These are phyloP conservation scores for Phaenicophaeus curvirostris DNA, from an alignment of 2,797 vertebrate genomes.

Conservation along the genomic window DNA sequence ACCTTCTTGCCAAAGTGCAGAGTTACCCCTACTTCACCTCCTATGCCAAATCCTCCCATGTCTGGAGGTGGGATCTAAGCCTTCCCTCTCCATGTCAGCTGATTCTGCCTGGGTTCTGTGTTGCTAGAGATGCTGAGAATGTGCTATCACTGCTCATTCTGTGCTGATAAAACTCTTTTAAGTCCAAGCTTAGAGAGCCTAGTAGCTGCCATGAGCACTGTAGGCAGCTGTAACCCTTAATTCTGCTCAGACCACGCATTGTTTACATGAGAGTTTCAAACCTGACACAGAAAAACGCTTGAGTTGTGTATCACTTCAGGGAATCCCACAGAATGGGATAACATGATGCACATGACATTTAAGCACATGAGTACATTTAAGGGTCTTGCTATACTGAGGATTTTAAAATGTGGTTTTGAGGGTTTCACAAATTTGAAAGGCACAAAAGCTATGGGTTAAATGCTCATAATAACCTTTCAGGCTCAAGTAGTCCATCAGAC, in stretches of 20 bases:
- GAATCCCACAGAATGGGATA: background rate
- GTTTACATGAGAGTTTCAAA: conserved; percentile 1
- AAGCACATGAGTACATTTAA: background rate
- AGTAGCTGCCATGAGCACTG: background rate
- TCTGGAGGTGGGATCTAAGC: background rate
- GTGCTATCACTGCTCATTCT: background rate
- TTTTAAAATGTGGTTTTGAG: background rate
- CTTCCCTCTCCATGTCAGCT: background rate
- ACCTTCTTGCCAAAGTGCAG: background rate
- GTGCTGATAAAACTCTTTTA: background rate
- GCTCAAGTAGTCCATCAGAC: background rate
- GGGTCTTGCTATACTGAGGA: background rate
- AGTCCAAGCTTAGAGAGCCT: background rate
- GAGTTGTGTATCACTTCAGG: background rate
- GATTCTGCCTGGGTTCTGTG: background rate
- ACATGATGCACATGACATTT: background rate
- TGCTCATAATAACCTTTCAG: background rate
- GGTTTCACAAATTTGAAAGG: background rate
- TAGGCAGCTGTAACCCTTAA: background rate
- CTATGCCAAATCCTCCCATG: rapidly evolving
- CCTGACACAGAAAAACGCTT: background rate
- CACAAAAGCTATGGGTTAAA: background rate
- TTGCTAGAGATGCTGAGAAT: background rate
- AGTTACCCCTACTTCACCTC: background rate
- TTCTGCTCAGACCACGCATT: background rate